phyloP scores from a whole-genome alignment of 2,888 invertebrate species.

The Polydrusus cervinus region DNA sequence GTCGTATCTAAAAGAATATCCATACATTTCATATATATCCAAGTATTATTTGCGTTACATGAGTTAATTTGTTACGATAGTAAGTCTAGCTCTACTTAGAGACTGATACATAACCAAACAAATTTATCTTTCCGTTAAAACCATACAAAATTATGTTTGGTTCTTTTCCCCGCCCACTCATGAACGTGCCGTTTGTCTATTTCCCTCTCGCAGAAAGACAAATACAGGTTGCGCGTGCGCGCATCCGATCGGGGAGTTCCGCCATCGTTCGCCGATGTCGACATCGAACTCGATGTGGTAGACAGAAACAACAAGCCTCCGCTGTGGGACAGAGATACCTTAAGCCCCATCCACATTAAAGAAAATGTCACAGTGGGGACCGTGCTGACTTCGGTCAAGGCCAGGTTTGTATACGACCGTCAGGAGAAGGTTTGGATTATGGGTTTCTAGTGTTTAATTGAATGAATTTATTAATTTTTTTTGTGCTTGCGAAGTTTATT shows the following conservation, averaged over 20 bases:
- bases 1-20: too few relatives aligned
- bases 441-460: background rate
- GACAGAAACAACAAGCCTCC: slow-evolving; percentile 99
- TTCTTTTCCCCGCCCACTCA: slow-evolving; percentile 50
- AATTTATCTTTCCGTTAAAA: slow-evolving; percentile 42
- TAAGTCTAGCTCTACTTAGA: background rate
- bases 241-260: slow-evolving; percentile 96
- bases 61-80: too few relatives aligned
- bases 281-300: slow-evolving; percentile 98
- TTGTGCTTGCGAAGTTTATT: too few relatives aligned
- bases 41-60: too few relatives aligned
- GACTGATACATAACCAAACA: slow-evolving; percentile 22
- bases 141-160: slow-evolving; percentile 47
- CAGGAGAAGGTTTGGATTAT: slow-evolving; percentile 47
- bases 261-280: slow-evolving; percentile 95
- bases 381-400: slow-evolving; percentile 98
- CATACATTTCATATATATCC: too few relatives aligned
- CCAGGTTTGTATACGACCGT: slow-evolving; percentile 88
- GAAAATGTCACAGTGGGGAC: slow-evolving; percentile 99
- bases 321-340: slow-evolving; percentile 95
- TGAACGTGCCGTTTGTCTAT: slow-evolving; percentile 54
- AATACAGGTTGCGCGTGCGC: slow-evolving; percentile 96
- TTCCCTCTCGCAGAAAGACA: slow-evolving; percentile 84
- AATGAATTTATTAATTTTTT: slow-evolving; percentile 4
- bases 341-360: slow-evolving; percentile 98